Percentiles rank a stretch among this genome's conserved stretches.
Conservation (phyloP, 2,888 invertebrate species). For the Ophonus ardosiacus region DNA sequence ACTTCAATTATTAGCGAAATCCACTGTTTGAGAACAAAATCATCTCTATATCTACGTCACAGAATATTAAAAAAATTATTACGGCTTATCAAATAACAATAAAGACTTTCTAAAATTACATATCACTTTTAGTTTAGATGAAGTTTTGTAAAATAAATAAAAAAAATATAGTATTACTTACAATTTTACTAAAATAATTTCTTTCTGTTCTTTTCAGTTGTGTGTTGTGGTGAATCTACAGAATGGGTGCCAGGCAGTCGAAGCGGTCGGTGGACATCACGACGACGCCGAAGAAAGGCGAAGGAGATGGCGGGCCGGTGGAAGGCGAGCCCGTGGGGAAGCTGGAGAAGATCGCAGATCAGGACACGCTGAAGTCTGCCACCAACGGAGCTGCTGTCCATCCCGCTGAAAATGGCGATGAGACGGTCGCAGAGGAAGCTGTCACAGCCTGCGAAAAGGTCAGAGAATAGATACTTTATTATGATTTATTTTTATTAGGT, state of each 20-base stretch:
- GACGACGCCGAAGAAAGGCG: slow-evolving; percentile 81
- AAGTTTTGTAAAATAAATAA: too few relatives aligned
- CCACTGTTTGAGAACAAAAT: too few relatives aligned
- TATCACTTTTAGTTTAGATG: too few relatives aligned
- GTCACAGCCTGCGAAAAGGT: not conserved
- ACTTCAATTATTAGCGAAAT: too few relatives aligned
- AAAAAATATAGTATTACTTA: too few relatives aligned
- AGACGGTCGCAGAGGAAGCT: slow-evolving; percentile 45
- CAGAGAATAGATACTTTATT: not conserved
- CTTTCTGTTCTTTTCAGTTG: slow-evolving; percentile 8
- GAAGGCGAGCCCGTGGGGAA: slow-evolving; percentile 80
- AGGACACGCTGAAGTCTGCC: slow-evolving; percentile 85
- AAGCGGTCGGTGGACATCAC: slow-evolving; percentile 92
- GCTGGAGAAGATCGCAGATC: slow-evolving; percentile 87
- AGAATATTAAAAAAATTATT: too few relatives aligned
- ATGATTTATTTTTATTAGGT: not conserved
- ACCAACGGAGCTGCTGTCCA: slow-evolving; percentile 85
- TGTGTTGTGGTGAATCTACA: slow-evolving; percentile 68
- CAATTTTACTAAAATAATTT: not conserved
- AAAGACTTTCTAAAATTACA: too few relatives aligned
- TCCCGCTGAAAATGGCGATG: slow-evolving; percentile 64
- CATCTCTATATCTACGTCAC: too few relatives aligned
- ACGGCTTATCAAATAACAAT: too few relatives aligned
- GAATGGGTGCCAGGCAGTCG: slow-evolving; percentile 92
- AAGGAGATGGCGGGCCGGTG: slow-evolving; percentile 75